Evolutionary conservation across 1,140 invertebrate genomes (phyloP).

Genomic region (Bombyx mandarina): DNA sequence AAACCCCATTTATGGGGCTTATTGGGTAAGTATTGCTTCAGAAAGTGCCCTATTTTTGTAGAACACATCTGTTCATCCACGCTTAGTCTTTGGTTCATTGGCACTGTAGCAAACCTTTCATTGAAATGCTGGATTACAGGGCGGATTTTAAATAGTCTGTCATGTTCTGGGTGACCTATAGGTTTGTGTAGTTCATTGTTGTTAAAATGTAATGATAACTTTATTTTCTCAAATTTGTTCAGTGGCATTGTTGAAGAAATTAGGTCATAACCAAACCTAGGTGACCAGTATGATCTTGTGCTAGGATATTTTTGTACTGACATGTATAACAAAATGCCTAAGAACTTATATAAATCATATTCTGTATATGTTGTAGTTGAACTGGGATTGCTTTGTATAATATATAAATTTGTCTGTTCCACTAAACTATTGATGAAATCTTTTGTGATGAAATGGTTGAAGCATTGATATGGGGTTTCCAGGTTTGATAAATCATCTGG

Average conservation of each 20-base stretch:
- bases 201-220: constrained; percentile 31
- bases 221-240: constrained; percentile 41
- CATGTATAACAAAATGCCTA: constrained; percentile 18
- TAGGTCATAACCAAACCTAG: constrained; percentile 24
- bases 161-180: constrained; percentile 41
- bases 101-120: constrained; percentile 35
- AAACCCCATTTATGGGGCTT: constrained; percentile 43
- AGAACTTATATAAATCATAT: constrained; percentile 25
- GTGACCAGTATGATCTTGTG: constrained; percentile 3
- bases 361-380: constrained; percentile 21
- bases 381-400: constrained; percentile 25
- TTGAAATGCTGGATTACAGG: constrained; percentile 43
- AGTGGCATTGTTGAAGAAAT: constrained; percentile 36
- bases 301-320: constrained; percentile 18
- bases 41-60: constrained; percentile 23
- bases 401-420: constrained; percentile 28
- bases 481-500: constrained; percentile 14
- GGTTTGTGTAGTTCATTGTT: constrained; percentile 29
- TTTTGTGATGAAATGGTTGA: constrained; percentile 30
- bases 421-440: constrained; percentile 31
- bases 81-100: constrained; percentile 31
- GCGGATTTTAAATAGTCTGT: constrained; percentile 44
- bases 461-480: constrained; percentile 36
- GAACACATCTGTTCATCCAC: constrained; percentile 29
- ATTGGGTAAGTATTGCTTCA: constrained; percentile 26